Base-by-base conservation (phyloP, 1,140 invertebrate species). In the Heterodera schachtii region DNA sequence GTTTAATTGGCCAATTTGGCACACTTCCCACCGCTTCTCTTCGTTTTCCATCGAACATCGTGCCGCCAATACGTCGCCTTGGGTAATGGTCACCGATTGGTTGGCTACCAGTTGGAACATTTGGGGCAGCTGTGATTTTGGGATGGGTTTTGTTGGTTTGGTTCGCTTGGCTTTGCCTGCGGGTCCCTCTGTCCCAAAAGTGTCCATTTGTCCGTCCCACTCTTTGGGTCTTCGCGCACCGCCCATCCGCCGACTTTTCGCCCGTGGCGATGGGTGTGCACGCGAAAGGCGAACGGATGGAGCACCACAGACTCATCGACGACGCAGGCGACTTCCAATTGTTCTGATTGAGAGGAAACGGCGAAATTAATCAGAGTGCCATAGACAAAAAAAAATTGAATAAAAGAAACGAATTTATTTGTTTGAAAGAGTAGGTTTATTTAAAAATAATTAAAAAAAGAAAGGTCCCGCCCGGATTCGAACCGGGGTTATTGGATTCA, bases 281-380 rank as follows among this genome's bases (percentile, higher is more conserved):
- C 94, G 80, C 97, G 92, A 90, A 95, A 98, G 0, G 96, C 96
- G 91, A 98, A 96, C 16, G 97, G 96, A 92, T 96, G 93, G 92
- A 98, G 93, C 44, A 93, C 92, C 89, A 95, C 95, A 31, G 94
- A 91, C 57, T 97, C 95, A 43, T 91, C 91, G 52, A 96, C 93
- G 43, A 91, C 91, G 90, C 96, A 98, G 1, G 94, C 93, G 0
- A 94, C 93, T 91, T 98, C 96, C 94, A 98, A 94, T 85, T 95
- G 93, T 84, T 95, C 95, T 3, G 92, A 71, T 86, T 84, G 57
- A 21, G 57, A 21, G 75, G 70, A 6, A 57, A 66, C 5, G 16
- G 13, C 19, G 57, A 64, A 3, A 64, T 31, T 31, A 31, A 31
- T 31, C 31, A 31, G 31, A 31, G 31, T 31, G 31, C 31, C 31